Evolutionary conservation across 35 echinoderm and acorn worm genomes (phyloP), one percentile per base, ranked within the genome.

Genomic region (Lytechinus pictus): DNA sequence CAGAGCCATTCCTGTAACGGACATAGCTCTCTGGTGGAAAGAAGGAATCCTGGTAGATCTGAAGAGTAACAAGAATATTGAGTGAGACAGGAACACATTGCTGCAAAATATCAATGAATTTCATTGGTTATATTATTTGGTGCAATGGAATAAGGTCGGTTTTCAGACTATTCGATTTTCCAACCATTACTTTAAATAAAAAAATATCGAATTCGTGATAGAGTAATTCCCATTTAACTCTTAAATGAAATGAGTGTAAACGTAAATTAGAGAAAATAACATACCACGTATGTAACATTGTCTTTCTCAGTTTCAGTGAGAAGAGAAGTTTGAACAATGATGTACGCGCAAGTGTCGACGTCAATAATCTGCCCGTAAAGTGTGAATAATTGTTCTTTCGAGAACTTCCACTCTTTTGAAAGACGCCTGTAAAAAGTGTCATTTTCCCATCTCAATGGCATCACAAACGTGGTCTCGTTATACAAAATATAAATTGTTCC

Each of bases 1-100:
- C 88, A 13, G 88, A 90, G 88, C 88, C 88, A 54, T 90, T 54
- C 52, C 9, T 3, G 29, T n/a, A 54, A 13, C 28, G 28, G 13
- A 90, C 88, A 44, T 90, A 90, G 29, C n/a, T 19, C 28, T 90
- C 88, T 52, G 88, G 88, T 33, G 88, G 88, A 90, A 90, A 44
- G 4, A 12, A 90, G 29, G 52, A 19, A 10, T 90, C 16, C 88
- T 90, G 88, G 88, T 90, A 90, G 5, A 90, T 21, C 88, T 90
- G 29, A 44, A 44, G 52, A 54, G 16, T 90, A 44, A 24, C 66
- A 79, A 79, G 19, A 79, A 7, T 24, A 19, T 79, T 24, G 66
- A 79, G n/a, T 24, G 66, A 24, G 0, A 6, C 19, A 79, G 1
- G 16, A 79, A 79, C 10, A 60, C 3, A n/a, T 24, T 79, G 13